Base-by-base conservation (phyloP, 2,888 invertebrate species). In the Rugalucina vietnamica region DNA sequence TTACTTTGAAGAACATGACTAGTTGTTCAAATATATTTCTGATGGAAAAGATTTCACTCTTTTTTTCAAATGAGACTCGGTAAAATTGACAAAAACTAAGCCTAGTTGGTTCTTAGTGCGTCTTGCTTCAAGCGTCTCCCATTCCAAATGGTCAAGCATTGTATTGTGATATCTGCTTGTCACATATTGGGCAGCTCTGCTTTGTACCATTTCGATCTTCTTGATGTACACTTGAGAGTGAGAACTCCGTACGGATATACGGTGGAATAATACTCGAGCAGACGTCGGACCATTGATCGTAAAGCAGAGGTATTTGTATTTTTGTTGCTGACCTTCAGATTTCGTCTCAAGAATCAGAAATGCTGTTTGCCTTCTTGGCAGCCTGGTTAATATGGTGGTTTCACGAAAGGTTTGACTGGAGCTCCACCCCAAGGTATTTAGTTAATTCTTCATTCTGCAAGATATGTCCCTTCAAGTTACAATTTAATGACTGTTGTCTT, bases 111-210 rank as follows among this genome's bases (percentile, higher is more conserved):
- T n/a, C n/a, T n/a, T n/a, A n/a, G n/a, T n/a, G n/a, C n/a, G n/a
- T n/a, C n/a, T n/a, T n/a, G n/a, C n/a, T n/a, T n/a, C n/a, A n/a
- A n/a, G n/a, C n/a, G n/a, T n/a, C n/a, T n/a, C n/a, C n/a, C n/a
- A n/a, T n/a, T n/a, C n/a, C n/a, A n/a, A n/a, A n/a, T n/a, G n/a
- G n/a, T n/a, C n/a, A n/a, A n/a, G n/a, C n/a, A n/a, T 71, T 32
- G 12, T 71, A 32, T 71, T 71, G 21, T 8, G 32, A 34, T 71
- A 34, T 21, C 71, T 29, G 37, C 36, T 71, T 14, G 37, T 36
- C 14, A n/a, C n/a, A n/a, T n/a, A 74, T 10, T 49, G 39, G n/a
- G 50, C 74, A 74, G 74, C 39, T 36, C 57, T 50, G 27, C 75
- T 2, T 34, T 75, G 57, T 14, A 75, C 1, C 36, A 75, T 50